Conservation (phyloP, 2,888 invertebrate genomes). For the Drosophila lacicola region DNA sequence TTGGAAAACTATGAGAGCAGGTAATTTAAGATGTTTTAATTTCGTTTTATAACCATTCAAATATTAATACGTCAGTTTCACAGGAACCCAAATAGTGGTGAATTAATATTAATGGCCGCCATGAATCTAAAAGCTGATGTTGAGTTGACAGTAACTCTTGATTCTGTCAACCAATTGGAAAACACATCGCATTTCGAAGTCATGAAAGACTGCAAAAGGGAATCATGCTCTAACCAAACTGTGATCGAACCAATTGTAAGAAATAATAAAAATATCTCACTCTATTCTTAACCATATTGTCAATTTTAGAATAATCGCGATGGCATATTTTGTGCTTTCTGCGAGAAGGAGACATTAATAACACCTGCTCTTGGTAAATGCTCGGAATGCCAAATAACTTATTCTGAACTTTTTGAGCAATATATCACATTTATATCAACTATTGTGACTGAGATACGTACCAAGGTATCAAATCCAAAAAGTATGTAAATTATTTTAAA, state of each 20-base stretch:
- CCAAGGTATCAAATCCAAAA: conserved; percentile 6
- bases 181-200: neutral
- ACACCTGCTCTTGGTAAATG: conserved; percentile 45
- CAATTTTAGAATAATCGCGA: conserved; percentile 42
- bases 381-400: conserved; percentile 38
- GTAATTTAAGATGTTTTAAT: conserved; percentile 17
- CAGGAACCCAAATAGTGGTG: conserved; percentile 18
- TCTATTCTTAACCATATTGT: neutral
- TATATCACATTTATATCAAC: conserved; percentile 37
- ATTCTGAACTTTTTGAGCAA: conserved; percentile 37
- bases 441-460: conserved; percentile 39
- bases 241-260: conserved; percentile 13
- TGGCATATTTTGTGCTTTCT: conserved; percentile 49
- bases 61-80: conserved; percentile 14
- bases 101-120: conserved; percentile 32
- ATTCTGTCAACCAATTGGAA: conserved; percentile 4
- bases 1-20: conserved; percentile 37
- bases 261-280: neutral
- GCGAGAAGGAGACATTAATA: conserved; percentile 25
- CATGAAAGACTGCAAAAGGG: neutral
- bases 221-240: neutral
- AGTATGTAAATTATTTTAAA: conserved; percentile 8
- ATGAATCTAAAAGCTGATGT: conserved; percentile 31
- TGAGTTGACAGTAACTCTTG: conserved; percentile 30
- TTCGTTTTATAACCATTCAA: neutral